Conservation (phyloP, 1,140 invertebrate species). For the Plodia interpunctella region DNA sequence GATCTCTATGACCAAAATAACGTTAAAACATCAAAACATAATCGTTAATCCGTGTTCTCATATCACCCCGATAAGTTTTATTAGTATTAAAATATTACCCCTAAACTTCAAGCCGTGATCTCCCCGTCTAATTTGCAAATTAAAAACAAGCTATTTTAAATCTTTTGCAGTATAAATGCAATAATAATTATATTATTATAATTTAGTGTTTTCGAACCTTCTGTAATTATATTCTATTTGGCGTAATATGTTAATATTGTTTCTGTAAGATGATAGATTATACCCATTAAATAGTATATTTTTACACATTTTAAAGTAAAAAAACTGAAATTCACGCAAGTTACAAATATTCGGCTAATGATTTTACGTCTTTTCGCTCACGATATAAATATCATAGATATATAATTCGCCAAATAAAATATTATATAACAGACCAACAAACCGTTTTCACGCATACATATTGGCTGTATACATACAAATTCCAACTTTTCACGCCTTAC, state of each 20-base stretch:
- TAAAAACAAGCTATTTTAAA: conserved; percentile 13
- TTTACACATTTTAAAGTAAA: too few species aligned
- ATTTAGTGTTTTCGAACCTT: conserved; percentile 28
- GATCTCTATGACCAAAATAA: too few species aligned
- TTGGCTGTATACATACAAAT: conserved; percentile 31
- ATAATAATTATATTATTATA: conserved; percentile 51
- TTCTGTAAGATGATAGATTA: too few species aligned
- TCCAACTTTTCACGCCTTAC: neutral
- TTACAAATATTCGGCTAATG: too few species aligned
- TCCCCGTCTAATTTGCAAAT: conserved; percentile 15
- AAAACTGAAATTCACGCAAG: too few species aligned
- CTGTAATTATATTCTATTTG: conserved; percentile 1
- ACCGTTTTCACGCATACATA: conserved; percentile 41
- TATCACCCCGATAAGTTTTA: conserved; percentile 1
- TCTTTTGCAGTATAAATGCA: conserved; percentile 58
- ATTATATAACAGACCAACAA: conserved; percentile 2
- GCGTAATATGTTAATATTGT: neutral
- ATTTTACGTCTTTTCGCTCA: too few species aligned
- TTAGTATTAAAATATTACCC: conserved; percentile 24
- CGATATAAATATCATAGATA: neutral
- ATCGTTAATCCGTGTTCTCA: conserved; percentile 20
- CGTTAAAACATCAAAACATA: conserved; percentile 8
- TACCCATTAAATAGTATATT: too few species aligned
- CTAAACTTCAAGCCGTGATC: conserved; percentile 13
- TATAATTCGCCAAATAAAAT: neutral